phyloP scores from a whole-genome alignment of 2,888 invertebrate species.

The Tenthredo notha region DNA sequence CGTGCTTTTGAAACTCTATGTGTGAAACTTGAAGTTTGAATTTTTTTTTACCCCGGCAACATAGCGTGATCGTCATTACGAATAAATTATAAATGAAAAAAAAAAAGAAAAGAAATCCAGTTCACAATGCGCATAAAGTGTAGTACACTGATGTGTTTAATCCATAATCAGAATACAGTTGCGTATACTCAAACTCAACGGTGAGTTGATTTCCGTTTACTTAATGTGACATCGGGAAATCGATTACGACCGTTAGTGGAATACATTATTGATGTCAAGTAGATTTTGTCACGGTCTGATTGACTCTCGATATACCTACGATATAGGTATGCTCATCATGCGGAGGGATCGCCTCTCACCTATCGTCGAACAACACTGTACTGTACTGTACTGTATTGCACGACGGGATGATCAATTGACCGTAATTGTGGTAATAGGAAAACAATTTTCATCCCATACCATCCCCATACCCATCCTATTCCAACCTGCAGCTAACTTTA shows the following conservation, averaged over 20 bases:
- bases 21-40: no score
- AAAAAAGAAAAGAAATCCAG: no score
- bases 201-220: conserved; percentile 47
- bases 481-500: not conserved
- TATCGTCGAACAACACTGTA: not conserved
- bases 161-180: no score
- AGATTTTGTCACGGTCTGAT: conserved; percentile 54
- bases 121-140: no score
- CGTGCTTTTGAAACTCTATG: not conserved
- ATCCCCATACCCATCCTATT: no score
- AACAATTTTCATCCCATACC: conserved; percentile 35
- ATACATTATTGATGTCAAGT: conserved; percentile 50
- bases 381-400: not conserved
- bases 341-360: conserved; percentile 6
- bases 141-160: no score
- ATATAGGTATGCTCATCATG: conserved; percentile 20
- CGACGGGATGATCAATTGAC: conserved; percentile 47
- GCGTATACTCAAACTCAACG: not conserved
- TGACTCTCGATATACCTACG: conserved; percentile 49
- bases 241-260: conserved; percentile 7
- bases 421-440: conserved; percentile 49
- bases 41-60: no score
- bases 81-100: no score
- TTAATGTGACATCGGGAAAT: conserved; percentile 43
- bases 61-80: no score